Evolutionary conservation across 2,113 vertebrate genomes (phyloP).

Genomic region (Larimichthys polyactis): DNA sequence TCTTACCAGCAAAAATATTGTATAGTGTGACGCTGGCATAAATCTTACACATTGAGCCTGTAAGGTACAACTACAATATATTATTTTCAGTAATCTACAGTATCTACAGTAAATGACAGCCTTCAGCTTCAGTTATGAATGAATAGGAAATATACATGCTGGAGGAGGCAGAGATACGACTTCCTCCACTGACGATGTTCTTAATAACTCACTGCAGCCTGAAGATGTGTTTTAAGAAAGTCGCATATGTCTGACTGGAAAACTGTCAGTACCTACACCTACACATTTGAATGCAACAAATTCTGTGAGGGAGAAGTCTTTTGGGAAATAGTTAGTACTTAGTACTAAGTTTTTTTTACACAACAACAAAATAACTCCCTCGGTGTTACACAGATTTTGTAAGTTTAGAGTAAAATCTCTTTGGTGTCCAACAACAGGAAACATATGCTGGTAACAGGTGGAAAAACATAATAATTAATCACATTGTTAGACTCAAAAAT

Average conservation of each 20-base stretch:
- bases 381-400: background rate
- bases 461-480: background rate
- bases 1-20: too few relatives aligned
- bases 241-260: background rate
- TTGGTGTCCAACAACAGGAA: background rate
- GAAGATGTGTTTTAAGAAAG: constrained; percentile 5
- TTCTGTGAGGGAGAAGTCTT: background rate
- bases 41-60: too few relatives aligned
- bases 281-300: constrained; percentile 8
- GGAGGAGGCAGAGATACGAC: background rate
- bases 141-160: background rate
- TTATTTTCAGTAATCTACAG: background rate
- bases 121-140: background rate
- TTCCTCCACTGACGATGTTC: background rate
- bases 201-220: background rate
- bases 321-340: background rate
- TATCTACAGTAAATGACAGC: background rate
- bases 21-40: too few relatives aligned
- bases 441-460: background rate
- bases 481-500: background rate
- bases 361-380: background rate
- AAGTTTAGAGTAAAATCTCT: background rate
- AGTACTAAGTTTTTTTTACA: background rate
- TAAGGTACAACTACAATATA: background rate
- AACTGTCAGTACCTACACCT: background rate